Evolutionary conservation across 92 coral and sea anemone genomes (phyloP), one percentile per base, ranked within the genome.

Genomic region (Micromussa lordhowensis): DNA sequence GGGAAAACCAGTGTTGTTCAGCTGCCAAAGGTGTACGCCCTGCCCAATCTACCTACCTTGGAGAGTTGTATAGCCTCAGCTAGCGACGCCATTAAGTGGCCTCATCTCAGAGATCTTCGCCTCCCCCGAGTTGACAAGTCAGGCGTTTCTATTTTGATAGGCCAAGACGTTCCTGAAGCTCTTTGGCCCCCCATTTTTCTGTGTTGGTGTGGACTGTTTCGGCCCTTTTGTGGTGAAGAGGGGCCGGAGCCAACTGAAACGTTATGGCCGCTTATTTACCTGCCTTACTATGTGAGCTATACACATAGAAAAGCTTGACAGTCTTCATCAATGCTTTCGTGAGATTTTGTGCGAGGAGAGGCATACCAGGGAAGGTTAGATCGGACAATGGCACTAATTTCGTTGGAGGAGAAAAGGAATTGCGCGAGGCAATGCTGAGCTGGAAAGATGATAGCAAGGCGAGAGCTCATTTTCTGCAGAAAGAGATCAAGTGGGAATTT

Each of bases 151-250:
- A n/a, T n/a, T n/a, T n/a, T n/a, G n/a, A n/a, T n/a, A n/a, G n/a
- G n/a, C n/a, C n/a, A n/a, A n/a, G n/a, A n/a, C n/a, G n/a, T n/a
- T n/a, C n/a, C n/a, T n/a, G n/a, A n/a, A n/a, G n/a, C n/a, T n/a
- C n/a, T n/a, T n/a, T n/a, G n/a, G n/a, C n/a, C n/a, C 87, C 24
- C 87, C 90, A n/a, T 87, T 87, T 48, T 57, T 80, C 14, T 68
- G 18, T 21, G 90, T 78, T 18, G 90, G 90, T 29, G 79, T 87
- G 13, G 90, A 87, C 77, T 87, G 83, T 69, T 87, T 87, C 28
- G 90, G 90, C 68, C 87, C 79, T 31, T 87, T 87, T 40, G 68
- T 76, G 29, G 87, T 87, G 71, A 64, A 70, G 70, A 79, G 78
- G 40, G 87, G 87, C 87, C 75, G 87, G 69, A n/a, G 79, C 32